These are phyloP conservation scores for Parotia lawesii DNA, from an alignment of 2,113 vertebrate species.

Conservation along the genomic window DNA sequence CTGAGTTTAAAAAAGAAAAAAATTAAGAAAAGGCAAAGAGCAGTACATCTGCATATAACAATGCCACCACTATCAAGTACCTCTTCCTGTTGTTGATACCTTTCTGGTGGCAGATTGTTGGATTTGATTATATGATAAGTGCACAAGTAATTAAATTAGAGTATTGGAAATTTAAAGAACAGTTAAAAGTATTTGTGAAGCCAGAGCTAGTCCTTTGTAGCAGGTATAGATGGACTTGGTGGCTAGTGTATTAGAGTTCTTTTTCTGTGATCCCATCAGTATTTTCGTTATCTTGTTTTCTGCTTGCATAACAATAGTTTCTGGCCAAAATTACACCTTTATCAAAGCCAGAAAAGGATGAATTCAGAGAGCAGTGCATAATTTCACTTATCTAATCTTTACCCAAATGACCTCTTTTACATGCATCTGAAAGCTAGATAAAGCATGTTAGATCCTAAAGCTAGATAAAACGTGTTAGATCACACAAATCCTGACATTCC, in stretches of 20 bases:
- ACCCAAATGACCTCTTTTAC: not conserved
- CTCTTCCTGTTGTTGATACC: not conserved
- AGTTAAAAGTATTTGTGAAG: not conserved
- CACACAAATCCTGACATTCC: not conserved
- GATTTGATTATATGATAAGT: not conserved
- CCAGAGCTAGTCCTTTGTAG: not conserved
- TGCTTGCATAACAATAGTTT: not conserved
- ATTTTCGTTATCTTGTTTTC: not conserved
- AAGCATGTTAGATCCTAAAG: not conserved
- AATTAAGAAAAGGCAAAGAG: not conserved
- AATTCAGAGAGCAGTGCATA: accelerated
- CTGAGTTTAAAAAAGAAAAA: not conserved
- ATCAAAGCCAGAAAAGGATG: not conserved
- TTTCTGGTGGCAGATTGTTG: not conserved
- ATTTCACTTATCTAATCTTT: not conserved
- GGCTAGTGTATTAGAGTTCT: not conserved
- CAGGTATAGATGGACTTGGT: not conserved
- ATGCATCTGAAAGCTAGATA: not conserved
- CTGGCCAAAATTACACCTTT: not conserved
- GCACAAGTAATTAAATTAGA: not conserved
- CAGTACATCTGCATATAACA: not conserved
- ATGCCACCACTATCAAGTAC: not conserved
- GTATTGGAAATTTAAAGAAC: not conserved
- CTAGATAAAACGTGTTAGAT: not conserved
- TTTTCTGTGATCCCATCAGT: not conserved